phyloP scores from a whole-genome alignment of 2,797 vertebrate species.

The Oreonectes daqikongensis region DNA sequence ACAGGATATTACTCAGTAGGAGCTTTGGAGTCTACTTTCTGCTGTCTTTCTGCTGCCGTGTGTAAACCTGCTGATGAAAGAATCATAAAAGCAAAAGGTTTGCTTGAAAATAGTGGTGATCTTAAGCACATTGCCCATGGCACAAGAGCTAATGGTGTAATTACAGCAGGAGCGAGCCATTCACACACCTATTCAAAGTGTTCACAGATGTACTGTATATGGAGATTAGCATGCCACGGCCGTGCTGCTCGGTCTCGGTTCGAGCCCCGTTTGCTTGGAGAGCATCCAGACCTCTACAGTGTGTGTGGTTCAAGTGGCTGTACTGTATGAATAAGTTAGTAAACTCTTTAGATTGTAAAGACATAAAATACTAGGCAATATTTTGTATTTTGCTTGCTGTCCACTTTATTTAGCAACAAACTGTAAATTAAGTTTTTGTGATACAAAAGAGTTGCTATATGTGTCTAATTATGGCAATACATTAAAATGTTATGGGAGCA shows the following conservation, averaged over 20 bases:
- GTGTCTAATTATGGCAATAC: no score
- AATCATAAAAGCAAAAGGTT: conserved; percentile 22
- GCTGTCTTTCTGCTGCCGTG: not conserved
- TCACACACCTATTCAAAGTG: conserved; percentile 53
- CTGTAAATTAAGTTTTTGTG: no score
- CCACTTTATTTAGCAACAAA: no score
- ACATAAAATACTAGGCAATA: no score
- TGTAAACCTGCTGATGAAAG: not conserved
- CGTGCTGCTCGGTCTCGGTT: conserved; percentile 44
- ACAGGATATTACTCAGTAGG: conserved; percentile 15
- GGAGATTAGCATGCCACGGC: conserved; percentile 50
- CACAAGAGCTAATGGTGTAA: conserved; percentile 52
- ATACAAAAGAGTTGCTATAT: no score
- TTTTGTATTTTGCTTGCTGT: no score
- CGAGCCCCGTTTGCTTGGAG: conserved; percentile 29
- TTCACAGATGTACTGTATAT: conserved; percentile 59
- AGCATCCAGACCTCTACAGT: not conserved
- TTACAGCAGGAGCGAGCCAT: conserved; percentile 44
- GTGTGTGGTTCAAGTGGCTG: not conserved
- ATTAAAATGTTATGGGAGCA: no score
- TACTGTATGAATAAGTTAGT: no score
- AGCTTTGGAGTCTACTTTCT: conserved; percentile 1
- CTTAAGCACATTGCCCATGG: conserved; percentile 15
- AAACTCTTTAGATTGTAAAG: no score
- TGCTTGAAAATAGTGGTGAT: conserved; percentile 25